Percentiles rank a stretch among this genome's conserved stretches.
These are phyloP conservation scores for Arctocebus calabarensis DNA, from an alignment of 2,797 vertebrate genomes.

Conservation along the genomic window DNA sequence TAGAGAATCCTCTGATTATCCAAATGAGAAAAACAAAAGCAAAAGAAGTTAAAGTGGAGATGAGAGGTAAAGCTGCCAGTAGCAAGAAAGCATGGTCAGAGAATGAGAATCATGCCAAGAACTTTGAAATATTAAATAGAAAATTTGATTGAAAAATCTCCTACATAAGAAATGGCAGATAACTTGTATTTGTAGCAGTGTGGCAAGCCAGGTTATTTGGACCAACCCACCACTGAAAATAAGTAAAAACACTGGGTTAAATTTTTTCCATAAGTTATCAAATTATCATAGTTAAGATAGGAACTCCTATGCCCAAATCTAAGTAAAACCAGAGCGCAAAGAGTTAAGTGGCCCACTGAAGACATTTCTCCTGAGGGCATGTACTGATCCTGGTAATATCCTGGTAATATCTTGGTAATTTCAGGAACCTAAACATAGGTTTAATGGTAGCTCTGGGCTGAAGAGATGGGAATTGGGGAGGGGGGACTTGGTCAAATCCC, in stretches of 20 bases:
- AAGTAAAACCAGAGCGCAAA: background rate
- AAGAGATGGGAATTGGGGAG: too few relatives aligned
- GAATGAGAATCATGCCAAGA: background rate
- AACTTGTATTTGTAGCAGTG: slow-evolving; percentile 21
- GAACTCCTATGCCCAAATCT: background rate
- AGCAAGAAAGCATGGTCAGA: slow-evolving; percentile 23
- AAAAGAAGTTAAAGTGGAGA: slow-evolving; percentile 31
- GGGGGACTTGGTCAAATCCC: background rate
- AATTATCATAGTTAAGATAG: background rate
- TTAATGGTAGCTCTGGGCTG: background rate
- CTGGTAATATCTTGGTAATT: background rate
- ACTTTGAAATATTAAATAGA: background rate
- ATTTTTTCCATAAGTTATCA: background rate
- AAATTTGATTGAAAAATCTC: background rate
- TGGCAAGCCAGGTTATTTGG: background rate
- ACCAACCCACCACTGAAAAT: background rate
- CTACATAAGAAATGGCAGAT: background rate
- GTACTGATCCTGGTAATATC: background rate
- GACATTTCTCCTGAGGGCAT: background rate
- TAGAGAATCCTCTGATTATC: background rate
- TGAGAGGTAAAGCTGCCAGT: slow-evolving; percentile 13
- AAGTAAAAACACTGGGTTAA: background rate
- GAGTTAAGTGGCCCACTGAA: background rate
- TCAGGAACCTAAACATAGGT: background rate
- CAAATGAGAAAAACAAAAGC: background rate